Evolutionary conservation across 2,113 vertebrate species (phyloP).

Genomic region (Pterocles burchelli): DNA sequence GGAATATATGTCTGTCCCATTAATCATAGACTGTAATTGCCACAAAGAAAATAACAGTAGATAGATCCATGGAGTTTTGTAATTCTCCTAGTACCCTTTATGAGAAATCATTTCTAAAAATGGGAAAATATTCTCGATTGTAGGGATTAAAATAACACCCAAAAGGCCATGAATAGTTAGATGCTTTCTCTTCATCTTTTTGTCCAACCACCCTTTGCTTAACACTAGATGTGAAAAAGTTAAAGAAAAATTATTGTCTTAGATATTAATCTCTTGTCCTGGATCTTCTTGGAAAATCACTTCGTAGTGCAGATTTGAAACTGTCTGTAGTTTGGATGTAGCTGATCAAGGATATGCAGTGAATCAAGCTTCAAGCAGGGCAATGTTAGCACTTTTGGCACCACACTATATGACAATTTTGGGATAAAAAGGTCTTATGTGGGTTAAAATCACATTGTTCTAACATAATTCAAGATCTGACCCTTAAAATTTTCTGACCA

Average conservation of each 20-base stretch:
- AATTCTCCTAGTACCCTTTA: neutral
- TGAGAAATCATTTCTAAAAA: neutral
- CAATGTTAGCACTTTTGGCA: neutral
- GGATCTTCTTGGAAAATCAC: neutral
- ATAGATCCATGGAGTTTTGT: neutral
- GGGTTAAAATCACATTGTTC: neutral
- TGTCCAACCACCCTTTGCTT: neutral
- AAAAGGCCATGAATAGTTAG: neutral
- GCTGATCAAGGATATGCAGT: neutral
- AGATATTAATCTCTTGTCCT: neutral
- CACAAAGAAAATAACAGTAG: neutral
- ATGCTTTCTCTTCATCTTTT: neutral
- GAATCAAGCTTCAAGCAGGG: neutral
- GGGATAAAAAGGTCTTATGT: neutral
- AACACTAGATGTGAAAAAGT: neutral
- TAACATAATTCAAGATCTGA: neutral
- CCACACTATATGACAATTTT: neutral
- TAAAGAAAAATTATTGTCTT: neutral
- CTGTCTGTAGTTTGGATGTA: neutral
- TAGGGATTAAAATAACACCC: neutral
- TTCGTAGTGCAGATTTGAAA: neutral
- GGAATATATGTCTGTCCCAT: neutral
- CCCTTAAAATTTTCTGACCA: neutral
- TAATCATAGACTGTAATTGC: neutral
- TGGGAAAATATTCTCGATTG: neutral